phyloP scores from a whole-genome alignment of 2,797 vertebrate species.

The Hybognathus amarus region DNA sequence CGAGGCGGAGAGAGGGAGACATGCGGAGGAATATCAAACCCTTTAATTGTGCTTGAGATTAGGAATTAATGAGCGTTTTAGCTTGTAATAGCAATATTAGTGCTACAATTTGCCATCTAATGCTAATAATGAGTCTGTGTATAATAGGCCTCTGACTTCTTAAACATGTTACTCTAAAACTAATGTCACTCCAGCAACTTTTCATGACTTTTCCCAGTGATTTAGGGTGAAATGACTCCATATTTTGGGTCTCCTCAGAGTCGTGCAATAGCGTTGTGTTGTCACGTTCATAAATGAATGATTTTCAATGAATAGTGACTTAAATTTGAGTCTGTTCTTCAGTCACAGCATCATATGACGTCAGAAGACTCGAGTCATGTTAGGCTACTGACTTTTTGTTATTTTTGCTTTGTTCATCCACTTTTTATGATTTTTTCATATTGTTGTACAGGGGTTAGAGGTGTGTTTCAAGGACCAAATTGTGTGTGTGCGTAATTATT shows the following conservation, averaged over 20 bases:
- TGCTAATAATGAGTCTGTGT: slow-evolving; percentile 69
- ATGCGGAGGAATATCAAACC: slow-evolving; percentile 61
- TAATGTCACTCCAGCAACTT: not conserved
- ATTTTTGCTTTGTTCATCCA: not conserved
- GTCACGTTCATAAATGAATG: too few species aligned
- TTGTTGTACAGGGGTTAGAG: not conserved
- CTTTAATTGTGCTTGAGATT: slow-evolving; percentile 81
- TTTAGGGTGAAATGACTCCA: too few species aligned
- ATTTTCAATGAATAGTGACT: not conserved
- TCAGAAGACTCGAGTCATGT: not conserved
- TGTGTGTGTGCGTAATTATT: not conserved
- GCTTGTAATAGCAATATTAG: slow-evolving; percentile 81
- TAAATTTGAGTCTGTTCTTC: not conserved
- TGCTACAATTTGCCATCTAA: slow-evolving; percentile 79
- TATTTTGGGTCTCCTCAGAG: not conserved
- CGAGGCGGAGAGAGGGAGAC: slow-evolving; percentile 57
- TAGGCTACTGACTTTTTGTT: too few species aligned
- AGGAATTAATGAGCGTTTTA: slow-evolving; percentile 82
- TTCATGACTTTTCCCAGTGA: not conserved
- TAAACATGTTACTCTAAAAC: not conserved
- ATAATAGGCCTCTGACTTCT: slow-evolving; percentile 72
- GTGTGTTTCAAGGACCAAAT: too few species aligned
- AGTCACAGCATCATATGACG: not conserved
- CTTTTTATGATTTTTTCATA: too few species aligned
- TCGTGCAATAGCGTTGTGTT: too few species aligned